A percentile compares a stretch with the other conserved stretches of the same genome.
These are phyloP conservation scores for Tenodera sinensis DNA, from an alignment of 2,888 invertebrate species.

Conservation along the genomic window DNA sequence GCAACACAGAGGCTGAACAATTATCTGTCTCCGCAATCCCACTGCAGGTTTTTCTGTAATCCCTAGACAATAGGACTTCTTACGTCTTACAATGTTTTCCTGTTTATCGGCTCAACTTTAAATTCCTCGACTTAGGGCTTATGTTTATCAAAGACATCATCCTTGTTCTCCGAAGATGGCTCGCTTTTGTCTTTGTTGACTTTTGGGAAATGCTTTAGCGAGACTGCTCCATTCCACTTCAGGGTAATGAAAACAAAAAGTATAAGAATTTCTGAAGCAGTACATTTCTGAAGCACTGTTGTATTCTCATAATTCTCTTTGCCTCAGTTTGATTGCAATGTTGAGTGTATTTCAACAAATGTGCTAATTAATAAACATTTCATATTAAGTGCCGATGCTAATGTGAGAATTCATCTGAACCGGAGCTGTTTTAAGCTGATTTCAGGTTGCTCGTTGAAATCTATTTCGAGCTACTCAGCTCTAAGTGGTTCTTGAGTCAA, in stretches of 20 bases:
- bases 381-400: too few relatives aligned
- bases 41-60: background rate
- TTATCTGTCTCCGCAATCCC: background rate
- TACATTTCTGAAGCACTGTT: too few relatives aligned
- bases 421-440: too few relatives aligned
- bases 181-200: background rate
- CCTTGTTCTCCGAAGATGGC: background rate
- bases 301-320: too few relatives aligned
- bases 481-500: too few relatives aligned
- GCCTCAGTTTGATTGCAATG: too few relatives aligned
- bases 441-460: too few relatives aligned
- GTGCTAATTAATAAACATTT: too few relatives aligned
- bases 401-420: too few relatives aligned
- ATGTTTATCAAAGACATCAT: background rate
- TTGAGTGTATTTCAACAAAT: too few relatives aligned
- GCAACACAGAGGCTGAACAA: background rate
- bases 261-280: background rate
- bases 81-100: background rate
- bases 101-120: background rate
- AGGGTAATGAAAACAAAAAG: background rate
- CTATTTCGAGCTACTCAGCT: too few relatives aligned
- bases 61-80: background rate
- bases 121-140: background rate
- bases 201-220: background rate
- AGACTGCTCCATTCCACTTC: background rate